These are phyloP conservation scores for Oligia strigilis DNA, from an alignment of 2,888 invertebrate genomes.

Conservation along the genomic window DNA sequence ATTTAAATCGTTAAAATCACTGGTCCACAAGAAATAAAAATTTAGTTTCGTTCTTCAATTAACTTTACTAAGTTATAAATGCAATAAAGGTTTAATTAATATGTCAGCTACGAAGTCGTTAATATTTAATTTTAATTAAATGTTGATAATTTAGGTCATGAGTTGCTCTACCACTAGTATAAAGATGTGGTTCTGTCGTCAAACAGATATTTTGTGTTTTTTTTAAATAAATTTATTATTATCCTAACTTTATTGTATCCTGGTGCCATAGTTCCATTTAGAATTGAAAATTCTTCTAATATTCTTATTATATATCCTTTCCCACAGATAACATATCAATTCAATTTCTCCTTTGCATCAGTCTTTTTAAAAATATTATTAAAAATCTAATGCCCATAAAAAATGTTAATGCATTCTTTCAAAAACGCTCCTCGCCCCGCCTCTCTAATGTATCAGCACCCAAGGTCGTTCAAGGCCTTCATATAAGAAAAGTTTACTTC, in stretches of 20 bases:
- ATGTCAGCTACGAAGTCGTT: conserved; percentile 29
- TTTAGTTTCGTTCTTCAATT: conserved; percentile 27
- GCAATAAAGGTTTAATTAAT: conserved; percentile 33
- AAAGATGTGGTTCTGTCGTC: conserved; percentile 1
- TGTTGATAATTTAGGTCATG: conserved; percentile 15
- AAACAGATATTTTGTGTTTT: not conserved
- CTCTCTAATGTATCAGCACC: conserved; percentile 38
- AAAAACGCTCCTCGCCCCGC: conserved; percentile 57
- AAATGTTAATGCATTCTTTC: not conserved
- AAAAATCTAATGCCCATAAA: not conserved
- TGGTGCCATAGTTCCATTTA: not conserved
- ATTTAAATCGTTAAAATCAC: conserved; percentile 9
- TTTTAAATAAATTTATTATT: not conserved
- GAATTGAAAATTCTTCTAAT: not conserved
- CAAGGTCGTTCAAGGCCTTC: conserved; percentile 72
- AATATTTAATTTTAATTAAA: conserved; percentile 29
- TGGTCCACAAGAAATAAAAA: conserved; percentile 13
- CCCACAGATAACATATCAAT: not conserved
- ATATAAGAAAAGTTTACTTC: conserved; percentile 68
- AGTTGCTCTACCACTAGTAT: not conserved
- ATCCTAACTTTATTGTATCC: not conserved
- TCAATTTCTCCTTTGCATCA: not conserved
- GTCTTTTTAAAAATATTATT: not conserved
- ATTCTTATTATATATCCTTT: not conserved
- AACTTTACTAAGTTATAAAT: conserved; percentile 31